Evolutionary conservation across 2,113 vertebrate genomes (phyloP).

Genomic region (Seriola quinqueradiata): DNA sequence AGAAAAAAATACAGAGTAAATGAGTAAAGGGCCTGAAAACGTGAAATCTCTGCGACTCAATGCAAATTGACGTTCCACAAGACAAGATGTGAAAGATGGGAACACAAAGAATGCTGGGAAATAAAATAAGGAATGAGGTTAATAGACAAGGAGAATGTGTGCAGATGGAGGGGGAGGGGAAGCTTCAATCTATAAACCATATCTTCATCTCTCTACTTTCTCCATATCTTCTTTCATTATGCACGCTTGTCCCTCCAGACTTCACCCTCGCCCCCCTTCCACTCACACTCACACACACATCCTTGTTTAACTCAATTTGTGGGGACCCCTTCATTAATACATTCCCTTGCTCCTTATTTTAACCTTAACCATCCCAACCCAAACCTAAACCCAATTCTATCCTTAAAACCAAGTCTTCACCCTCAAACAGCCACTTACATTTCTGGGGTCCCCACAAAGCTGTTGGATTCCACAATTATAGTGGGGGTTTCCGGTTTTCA

Average conservation of each 20-base stretch:
- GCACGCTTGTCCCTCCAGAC: slow-evolving; percentile 43
- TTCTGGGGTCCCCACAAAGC: too few relatives aligned
- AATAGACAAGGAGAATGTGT: slow-evolving; percentile 17
- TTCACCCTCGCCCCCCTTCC: not conserved
- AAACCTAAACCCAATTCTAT: too few relatives aligned
- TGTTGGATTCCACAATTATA: too few relatives aligned
- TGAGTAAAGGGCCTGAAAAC: not conserved
- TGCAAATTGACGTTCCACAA: slow-evolving; percentile 21
- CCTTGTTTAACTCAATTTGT: too few relatives aligned
- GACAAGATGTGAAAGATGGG: not conserved
- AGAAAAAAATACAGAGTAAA: not conserved
- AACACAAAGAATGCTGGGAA: slow-evolving; percentile 6
- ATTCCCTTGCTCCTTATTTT: too few relatives aligned
- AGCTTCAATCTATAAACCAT: slow-evolving; percentile 30
- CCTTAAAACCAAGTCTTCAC: too few relatives aligned
- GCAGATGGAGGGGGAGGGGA: slow-evolving; percentile 8
- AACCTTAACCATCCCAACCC: too few relatives aligned
- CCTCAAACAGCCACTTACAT: too few relatives aligned
- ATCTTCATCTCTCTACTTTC: slow-evolving; percentile 44
- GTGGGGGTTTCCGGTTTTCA: too few relatives aligned
- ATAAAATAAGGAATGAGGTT: slow-evolving; percentile 32
- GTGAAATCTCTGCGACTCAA: not conserved
- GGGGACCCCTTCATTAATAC: too few relatives aligned
- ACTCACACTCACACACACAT: slow-evolving; percentile 21
- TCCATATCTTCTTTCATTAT: slow-evolving; percentile 45